These are phyloP conservation scores for Ophion ventricosus DNA, from an alignment of 2,888 invertebrate genomes.

Conservation along the genomic window DNA sequence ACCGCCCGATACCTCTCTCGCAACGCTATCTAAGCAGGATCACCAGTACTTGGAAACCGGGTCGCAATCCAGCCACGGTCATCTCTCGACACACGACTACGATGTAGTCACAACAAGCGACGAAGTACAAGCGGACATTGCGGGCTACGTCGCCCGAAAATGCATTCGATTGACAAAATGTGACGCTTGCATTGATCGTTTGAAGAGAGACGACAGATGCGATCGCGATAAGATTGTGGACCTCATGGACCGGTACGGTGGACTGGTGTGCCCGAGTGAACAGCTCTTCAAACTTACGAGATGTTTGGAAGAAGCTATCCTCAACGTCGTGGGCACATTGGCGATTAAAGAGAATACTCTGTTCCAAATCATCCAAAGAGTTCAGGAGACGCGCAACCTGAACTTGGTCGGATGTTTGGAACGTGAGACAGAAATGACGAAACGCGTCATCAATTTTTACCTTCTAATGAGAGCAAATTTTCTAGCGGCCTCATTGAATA, in stretches of 20 bases:
- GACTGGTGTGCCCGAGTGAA: conserved; percentile 51
- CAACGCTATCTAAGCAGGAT: conserved; percentile 3
- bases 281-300: conserved; percentile 41
- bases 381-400: conserved; percentile 21
- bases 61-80: conserved; percentile 18
- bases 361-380: conserved; percentile 42
- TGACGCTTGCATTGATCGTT: conserved; percentile 27
- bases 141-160: conserved; percentile 58
- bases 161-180: conserved; percentile 34
- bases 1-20: conserved; percentile 9
- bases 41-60: conserved; percentile 26
- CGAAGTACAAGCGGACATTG: conserved; percentile 51
- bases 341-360: conserved; percentile 44
- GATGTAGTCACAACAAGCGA: conserved; percentile 53
- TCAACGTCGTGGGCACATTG: conserved; percentile 44
- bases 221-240: conserved; percentile 41
- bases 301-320: conserved; percentile 38
- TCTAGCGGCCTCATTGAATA: conserved; percentile 30
- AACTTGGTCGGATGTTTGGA: conserved; percentile 32
- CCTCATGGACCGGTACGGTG: conserved; percentile 44
- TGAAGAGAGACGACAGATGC: conserved; percentile 15
- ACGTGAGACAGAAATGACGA: conserved; percentile 33
- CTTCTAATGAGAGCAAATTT: conserved; percentile 35
- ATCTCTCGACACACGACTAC: conserved; percentile 46
- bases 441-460: conserved; percentile 22